Conservation (phyloP, 2,797 vertebrate species). For the Eptatretus atami region DNA sequence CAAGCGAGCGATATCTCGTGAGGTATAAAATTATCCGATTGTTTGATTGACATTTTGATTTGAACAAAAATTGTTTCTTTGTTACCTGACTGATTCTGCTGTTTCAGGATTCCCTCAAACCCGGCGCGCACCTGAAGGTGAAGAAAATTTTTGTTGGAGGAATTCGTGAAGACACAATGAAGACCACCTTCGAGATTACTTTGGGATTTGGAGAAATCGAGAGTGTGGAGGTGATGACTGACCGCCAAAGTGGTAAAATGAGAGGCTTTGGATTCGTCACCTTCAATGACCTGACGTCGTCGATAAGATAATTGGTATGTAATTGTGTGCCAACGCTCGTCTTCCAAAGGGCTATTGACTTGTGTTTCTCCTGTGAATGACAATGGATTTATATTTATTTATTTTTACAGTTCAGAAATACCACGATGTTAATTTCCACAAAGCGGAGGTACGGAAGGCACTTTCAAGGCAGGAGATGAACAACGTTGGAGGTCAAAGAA, state of each 20-base stretch:
- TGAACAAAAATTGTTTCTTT: not conserved
- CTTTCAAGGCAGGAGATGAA: conserved; percentile 82
- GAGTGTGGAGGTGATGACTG: conserved; percentile 69
- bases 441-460: conserved; percentile 81
- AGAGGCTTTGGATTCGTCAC: conserved; percentile 82
- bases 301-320: conserved; percentile 90
- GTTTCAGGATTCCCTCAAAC: conserved; percentile 46
- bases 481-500: conserved; percentile 33
- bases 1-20: conserved; percentile 62
- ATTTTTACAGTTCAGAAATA: conserved; percentile 49
- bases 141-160: conserved; percentile 93
- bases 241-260: conserved; percentile 53
- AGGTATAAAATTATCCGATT: conserved; percentile 14
- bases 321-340: not conserved
- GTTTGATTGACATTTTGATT: not conserved
- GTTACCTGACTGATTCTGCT: not conserved
- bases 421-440: conserved; percentile 69
- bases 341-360: not conserved
- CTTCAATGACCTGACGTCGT: conserved; percentile 69
- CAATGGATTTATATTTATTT: not conserved
- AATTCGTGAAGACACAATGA: conserved; percentile 86
- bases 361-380: too few relatives aligned
- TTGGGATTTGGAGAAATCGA: conserved; percentile 68
- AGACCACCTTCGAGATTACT: conserved; percentile 62
- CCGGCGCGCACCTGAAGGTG: conserved; percentile 70